Evolutionary conservation across 2,888 invertebrate species (phyloP), one percentile per base, ranked within the genome.

Genomic region (Drosophila falleni): DNA sequence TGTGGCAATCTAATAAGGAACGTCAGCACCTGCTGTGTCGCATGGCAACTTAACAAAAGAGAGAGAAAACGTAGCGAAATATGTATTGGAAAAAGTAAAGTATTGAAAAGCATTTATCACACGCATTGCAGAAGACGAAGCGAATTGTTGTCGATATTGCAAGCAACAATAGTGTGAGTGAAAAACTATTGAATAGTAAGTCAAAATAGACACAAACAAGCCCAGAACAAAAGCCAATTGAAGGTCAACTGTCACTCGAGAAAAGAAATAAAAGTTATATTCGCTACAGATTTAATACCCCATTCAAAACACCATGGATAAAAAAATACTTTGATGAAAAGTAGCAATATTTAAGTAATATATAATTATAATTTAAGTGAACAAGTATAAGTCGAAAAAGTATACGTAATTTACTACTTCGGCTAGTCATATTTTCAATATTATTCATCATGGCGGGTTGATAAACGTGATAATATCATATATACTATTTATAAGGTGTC

Each of bases 211-310:
- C 19, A 33, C 23, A 56, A 53, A 46, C 16, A 23, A 49, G 35
- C n/a, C n/a, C 68, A 41, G 33, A n/a, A 72, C 60, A 61, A 61
- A 73, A 60, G 55, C 60, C 47, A 68, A 58, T 58, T 62, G 69
- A 74, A 73, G 58, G 46, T 13, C 46, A 58, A 23, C 46, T 23
- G 56, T 19, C 8, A 35, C 44, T n/a, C 5, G 26, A 44, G 6
- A 0, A 6, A 37, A 37, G 44, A 13, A 5, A 42, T 5, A 8
- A 23, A 11, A 23, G 13, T 13, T 5, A 23, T 6, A 8, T 13
- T n/a, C 6, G 19, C 0, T 11, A 5, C 11, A 42, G 2, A 42
- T 19, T 19, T 1, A 13, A 44, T 44, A 44, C 19, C 19, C 19
- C 13, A 13, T 23, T 8, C 31, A 9, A 10, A 9, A 1, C 9